These are phyloP conservation scores for Falco novaeseelandiae DNA, from an alignment of 2,797 vertebrate genomes.

Conservation along the genomic window DNA sequence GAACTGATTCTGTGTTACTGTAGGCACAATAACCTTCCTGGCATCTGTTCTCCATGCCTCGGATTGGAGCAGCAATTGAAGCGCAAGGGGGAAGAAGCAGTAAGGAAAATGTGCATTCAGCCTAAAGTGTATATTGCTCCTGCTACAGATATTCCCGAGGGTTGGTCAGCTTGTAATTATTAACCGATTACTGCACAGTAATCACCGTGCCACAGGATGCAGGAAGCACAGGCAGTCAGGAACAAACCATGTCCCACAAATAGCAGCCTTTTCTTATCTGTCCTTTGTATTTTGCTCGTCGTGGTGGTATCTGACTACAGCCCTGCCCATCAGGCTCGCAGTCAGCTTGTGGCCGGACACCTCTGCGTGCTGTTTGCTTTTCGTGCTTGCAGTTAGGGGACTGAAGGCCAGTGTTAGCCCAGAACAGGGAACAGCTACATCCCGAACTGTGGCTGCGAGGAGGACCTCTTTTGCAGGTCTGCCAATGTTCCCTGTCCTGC, in stretches of 20 bases:
- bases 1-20: background rate
- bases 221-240: background rate
- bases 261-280: background rate
- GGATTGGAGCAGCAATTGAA: background rate
- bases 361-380: background rate
- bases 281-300: background rate
- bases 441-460: background rate
- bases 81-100: background rate
- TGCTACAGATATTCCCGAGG: background rate
- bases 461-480: background rate
- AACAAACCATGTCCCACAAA: background rate
- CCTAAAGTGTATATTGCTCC: background rate
- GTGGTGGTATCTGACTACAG: background rate
- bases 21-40: background rate
- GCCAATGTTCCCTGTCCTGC: background rate
- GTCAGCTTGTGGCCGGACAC: background rate
- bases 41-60: background rate
- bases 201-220: background rate
- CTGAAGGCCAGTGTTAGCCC: background rate
- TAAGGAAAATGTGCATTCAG: background rate
- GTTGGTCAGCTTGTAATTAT: conserved; percentile 26
- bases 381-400: background rate
- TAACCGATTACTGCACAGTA: background rate
- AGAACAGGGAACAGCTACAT: background rate
- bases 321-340: background rate